Conservation (phyloP, 2,888 invertebrate genomes). For the Cantharis lateralis region DNA sequence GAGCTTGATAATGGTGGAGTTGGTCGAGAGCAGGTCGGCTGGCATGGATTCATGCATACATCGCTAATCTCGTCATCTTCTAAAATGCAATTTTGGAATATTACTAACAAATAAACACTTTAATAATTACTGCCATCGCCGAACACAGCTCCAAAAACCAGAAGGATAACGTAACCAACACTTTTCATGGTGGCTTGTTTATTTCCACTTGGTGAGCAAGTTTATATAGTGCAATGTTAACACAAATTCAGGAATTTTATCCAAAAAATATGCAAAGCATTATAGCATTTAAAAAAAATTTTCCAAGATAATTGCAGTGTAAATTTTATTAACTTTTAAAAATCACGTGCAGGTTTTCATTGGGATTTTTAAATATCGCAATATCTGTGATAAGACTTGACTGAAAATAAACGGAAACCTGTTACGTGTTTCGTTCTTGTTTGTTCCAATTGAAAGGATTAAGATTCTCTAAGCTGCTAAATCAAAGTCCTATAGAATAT, state of each 20-base stretch:
- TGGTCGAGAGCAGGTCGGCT: neutral
- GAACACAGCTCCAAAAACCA: neutral
- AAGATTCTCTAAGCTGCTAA: neutral
- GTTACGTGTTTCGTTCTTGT: neutral
- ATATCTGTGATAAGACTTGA: neutral
- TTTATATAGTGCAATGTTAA: neutral
- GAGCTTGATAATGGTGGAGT: neutral
- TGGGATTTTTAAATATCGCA: neutral
- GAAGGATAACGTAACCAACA: neutral
- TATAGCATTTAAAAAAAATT: no score
- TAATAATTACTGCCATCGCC: neutral
- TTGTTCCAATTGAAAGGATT: no score
- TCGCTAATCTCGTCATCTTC: neutral
- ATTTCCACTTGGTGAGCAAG: neutral
- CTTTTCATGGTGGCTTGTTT: neutral
- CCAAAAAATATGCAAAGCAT: neutral
- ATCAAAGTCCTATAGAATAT: neutral
- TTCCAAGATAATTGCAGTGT: neutral
- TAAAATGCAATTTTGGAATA: neutral
- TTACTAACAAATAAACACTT: neutral
- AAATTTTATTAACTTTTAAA: neutral
- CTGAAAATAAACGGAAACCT: neutral
- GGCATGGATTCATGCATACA: neutral
- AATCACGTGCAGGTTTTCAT: neutral
- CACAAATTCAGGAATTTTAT: neutral